Evolutionary conservation across 2,113 vertebrate species (phyloP).

Genomic region (Synodontis membranacea): DNA sequence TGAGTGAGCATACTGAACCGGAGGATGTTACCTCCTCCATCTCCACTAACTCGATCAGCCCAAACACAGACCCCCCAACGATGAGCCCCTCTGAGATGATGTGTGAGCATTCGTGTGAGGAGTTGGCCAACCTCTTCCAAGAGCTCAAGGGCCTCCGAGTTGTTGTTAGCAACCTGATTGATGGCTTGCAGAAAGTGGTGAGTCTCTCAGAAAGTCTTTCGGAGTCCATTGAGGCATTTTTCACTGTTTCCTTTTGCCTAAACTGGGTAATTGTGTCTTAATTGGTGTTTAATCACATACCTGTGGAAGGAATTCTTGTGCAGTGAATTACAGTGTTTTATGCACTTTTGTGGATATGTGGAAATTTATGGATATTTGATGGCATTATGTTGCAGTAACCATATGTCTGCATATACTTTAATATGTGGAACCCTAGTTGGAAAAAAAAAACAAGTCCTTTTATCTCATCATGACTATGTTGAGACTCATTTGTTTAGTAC

Average conservation of each 20-base stretch:
- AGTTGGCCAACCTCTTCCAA: constrained; percentile 80
- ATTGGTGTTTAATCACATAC: constrained; percentile 40
- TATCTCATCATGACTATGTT: constrained; percentile 5
- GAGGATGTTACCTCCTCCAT: constrained; percentile 72
- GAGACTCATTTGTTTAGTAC: constrained; percentile 31
- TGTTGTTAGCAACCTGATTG: constrained; percentile 82
- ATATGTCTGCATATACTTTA: constrained; percentile 6
- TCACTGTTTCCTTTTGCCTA: constrained; percentile 28
- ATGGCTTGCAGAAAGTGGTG: constrained; percentile 88
- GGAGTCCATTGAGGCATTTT: constrained; percentile 6
- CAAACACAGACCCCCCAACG: constrained; percentile 60
- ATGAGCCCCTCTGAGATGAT: constrained; percentile 60
- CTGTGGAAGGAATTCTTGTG: constrained; percentile 39
- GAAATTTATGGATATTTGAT: constrained; percentile 23
- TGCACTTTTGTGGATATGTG: constrained; percentile 13
- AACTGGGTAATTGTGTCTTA: constrained; percentile 35
- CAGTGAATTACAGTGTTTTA: constrained; percentile 22
- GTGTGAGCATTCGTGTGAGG: constrained; percentile 89
- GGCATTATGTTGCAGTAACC: neutral
- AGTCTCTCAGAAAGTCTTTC: constrained; percentile 55
- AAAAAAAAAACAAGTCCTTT: neutral
- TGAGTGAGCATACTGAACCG: constrained; percentile 78
- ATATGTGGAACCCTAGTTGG: neutral
- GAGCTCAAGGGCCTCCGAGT: constrained; percentile 87
- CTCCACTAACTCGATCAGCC: constrained; percentile 65